Evolutionary conservation across 2,797 vertebrate species (phyloP), one percentile per base, ranked within the genome.

Genomic region (Galagoides demidoff): DNA sequence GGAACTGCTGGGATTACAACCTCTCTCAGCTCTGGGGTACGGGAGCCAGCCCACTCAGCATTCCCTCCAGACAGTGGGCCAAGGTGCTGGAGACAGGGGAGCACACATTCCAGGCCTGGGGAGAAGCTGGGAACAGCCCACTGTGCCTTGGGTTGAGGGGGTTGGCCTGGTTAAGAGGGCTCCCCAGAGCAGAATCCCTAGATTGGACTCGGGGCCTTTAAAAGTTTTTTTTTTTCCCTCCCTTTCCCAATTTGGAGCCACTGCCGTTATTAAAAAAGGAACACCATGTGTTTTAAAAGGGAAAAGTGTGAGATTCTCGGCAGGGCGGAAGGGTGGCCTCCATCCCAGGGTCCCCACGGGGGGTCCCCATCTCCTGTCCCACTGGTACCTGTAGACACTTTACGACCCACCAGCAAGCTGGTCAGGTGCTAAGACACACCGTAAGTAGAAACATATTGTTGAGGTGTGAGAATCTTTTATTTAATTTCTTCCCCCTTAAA

Each of bases 271-370:
- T 97, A 97, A 97, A 97, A 97, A 97, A 95, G 85, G 94, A 96
- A 93, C 86, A 97, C 98, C 98, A 98, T 98, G 98, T 98, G 98
- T 98, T 98, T 98, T 98, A 98, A 98, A 98, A 98, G 98, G 94
- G 97, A 98, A 98, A 98, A 98, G 98, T 98, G 98, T 98, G 98
- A 98, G 98, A 96, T 98, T 98, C 98, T 97, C 98, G 63, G 96
- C 95, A 85, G 92, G 95, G 86, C 96, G 78, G 96, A 94, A 95
- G 92, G 95, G 97, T 88, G 85, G 96, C 96, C 96, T 92, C 85
- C 25, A 31, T 95, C 91, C 95, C 61, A 10, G 82, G 66, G 66
- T 93, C 91, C 93, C 91, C 70, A 34, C 17, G 14, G 92, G 92
- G 91, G 95, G 83, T 89, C 89, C 68, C 89, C 85, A 43, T 94